Evolutionary conservation across 2,888 invertebrate species (phyloP).

Genomic region (Mechanitis messenoides): DNA sequence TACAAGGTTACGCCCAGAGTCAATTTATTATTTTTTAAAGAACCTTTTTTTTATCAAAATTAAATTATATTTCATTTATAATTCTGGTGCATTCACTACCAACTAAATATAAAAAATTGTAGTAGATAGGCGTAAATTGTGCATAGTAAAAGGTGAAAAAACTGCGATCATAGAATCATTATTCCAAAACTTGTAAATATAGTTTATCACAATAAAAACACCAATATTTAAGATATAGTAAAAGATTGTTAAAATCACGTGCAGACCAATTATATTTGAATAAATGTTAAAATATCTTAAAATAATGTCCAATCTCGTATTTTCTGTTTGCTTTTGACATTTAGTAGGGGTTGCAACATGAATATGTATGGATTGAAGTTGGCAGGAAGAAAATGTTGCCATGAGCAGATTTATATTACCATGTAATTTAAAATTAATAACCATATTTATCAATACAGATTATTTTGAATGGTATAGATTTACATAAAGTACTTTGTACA

Average conservation of each 20-base stretch:
- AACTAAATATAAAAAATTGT: conserved; percentile 43
- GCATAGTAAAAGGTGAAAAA: conserved; percentile 54
- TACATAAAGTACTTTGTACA: no score
- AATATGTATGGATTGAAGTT: conserved; percentile 24
- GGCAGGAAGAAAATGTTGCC: conserved; percentile 17
- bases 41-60: conserved; percentile 37
- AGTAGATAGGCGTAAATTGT: conserved; percentile 48
- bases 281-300: conserved; percentile 41
- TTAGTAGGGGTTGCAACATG: conserved; percentile 42
- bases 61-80: conserved; percentile 47
- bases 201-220: conserved; percentile 42
- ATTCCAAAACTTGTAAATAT: conserved; percentile 37
- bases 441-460: no score
- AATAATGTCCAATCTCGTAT: conserved; percentile 41
- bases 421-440: background rate
- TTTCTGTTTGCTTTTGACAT: conserved; percentile 71
- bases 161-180: conserved; percentile 50
- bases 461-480: no score
- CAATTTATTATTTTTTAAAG: conserved; percentile 27
- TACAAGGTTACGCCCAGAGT: conserved; percentile 69
- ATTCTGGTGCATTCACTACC: conserved; percentile 43
- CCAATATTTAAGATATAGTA: conserved; percentile 39
- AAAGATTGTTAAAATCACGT: conserved; percentile 42
- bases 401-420: background rate
- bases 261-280: conserved; percentile 46